Conservation (phyloP, 2,797 vertebrate species). For the Danio albolineatus region DNA sequence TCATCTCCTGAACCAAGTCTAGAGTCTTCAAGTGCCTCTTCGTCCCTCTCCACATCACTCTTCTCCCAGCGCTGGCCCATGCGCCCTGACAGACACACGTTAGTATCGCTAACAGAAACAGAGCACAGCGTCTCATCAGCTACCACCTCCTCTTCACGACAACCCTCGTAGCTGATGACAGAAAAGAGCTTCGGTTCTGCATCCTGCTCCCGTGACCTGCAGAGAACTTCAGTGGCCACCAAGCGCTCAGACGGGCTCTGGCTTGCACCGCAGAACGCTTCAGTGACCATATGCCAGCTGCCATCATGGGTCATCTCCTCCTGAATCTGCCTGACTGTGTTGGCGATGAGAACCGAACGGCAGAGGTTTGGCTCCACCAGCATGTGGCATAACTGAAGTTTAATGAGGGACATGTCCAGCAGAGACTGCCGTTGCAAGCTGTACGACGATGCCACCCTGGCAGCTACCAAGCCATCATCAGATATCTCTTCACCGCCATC, state of each 20-base stretch:
- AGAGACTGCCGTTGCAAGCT: constrained; percentile 94
- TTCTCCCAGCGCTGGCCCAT: constrained; percentile 66
- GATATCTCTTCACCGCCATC: constrained; percentile 84
- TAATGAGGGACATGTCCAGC: constrained; percentile 97
- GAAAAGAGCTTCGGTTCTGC: constrained; percentile 67
- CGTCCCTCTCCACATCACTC: constrained; percentile 64
- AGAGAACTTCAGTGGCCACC: constrained; percentile 85
- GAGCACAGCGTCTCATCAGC: constrained; percentile 64
- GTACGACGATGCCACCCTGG: constrained; percentile 82
- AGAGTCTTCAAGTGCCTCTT: constrained; percentile 60
- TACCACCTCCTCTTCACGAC: constrained; percentile 65
- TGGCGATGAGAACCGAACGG: constrained; percentile 96
- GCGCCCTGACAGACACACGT: constrained; percentile 68
- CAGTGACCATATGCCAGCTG: constrained; percentile 88
- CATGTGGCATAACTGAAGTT: constrained; percentile 98
- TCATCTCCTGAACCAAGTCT: constrained; percentile 53
- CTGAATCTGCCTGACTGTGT: constrained; percentile 97
- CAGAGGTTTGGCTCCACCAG: constrained; percentile 95
- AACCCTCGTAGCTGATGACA: constrained; percentile 64
- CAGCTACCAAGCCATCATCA: constrained; percentile 73
- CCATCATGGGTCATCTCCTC: constrained; percentile 97
- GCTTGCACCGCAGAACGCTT: constrained; percentile 60
- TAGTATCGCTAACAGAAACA: constrained; percentile 42
- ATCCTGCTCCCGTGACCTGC: constrained; percentile 75
- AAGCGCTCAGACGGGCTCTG: constrained; percentile 79